These are phyloP conservation scores for Chironomus striatipennis DNA, from an alignment of 1,140 invertebrate genomes.

Conservation along the genomic window DNA sequence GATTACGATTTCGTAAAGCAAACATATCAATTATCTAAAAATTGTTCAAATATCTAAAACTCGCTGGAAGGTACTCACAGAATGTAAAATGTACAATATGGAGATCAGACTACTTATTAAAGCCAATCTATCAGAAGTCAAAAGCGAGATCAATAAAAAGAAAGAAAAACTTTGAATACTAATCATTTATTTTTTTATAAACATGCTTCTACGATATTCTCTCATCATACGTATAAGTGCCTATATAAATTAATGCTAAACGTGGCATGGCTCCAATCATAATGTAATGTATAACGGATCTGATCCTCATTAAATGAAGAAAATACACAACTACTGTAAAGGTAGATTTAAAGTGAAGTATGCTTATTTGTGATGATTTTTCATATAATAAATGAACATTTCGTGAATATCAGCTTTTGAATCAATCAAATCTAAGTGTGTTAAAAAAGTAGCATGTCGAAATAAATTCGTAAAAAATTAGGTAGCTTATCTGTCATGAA, in stretches of 20 bases:
- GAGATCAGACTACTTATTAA: neutral
- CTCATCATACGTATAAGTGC: too few relatives aligned
- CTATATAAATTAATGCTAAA: neutral
- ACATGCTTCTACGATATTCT: neutral
- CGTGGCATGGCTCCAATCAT: neutral
- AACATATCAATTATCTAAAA: neutral
- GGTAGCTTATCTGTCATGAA: constrained; percentile 5
- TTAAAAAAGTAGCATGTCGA: too few relatives aligned
- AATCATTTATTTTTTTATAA: neutral
- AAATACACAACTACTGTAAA: neutral
- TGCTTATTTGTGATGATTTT: neutral
- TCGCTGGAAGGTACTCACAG: neutral
- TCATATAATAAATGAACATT: neutral
- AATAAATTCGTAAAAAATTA: neutral
- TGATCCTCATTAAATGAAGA: too few relatives aligned
- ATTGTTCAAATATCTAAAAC: neutral
- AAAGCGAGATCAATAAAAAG: neutral
- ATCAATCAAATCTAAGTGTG: neutral
- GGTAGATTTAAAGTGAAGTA: neutral
- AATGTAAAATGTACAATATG: neutral
- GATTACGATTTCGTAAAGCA: neutral
- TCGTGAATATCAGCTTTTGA: neutral
- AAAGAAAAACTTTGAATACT: neutral
- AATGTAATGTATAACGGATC: neutral
- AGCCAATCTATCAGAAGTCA: neutral